Conservation (phyloP, 2,113 vertebrate genomes). For the Setophaga coronata region DNA sequence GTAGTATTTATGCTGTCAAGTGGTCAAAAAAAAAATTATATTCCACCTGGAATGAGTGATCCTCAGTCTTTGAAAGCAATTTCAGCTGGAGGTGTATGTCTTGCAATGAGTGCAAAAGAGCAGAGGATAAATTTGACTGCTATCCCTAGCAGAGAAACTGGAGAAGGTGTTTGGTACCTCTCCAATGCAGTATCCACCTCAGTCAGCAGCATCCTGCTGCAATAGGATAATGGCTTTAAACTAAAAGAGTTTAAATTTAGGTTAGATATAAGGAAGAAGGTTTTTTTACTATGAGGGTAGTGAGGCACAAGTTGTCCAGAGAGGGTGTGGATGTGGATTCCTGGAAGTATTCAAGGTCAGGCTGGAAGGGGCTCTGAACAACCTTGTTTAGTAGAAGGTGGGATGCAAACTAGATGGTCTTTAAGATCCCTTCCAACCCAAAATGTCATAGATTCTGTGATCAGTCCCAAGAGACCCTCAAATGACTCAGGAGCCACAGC, state of each 20-base stretch:
- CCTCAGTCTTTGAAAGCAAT: background rate
- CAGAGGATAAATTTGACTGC: background rate
- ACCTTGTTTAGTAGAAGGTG: background rate
- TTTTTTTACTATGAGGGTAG: background rate
- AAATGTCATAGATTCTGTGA: background rate
- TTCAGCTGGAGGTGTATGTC: background rate
- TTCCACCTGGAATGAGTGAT: background rate
- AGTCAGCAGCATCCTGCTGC: background rate
- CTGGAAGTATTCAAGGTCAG: background rate
- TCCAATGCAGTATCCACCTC: background rate
- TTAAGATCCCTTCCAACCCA: background rate
- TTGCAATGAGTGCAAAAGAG: background rate
- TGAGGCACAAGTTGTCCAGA: background rate
- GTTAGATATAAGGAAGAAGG: background rate
- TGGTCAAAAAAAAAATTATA: background rate
- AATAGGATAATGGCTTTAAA: background rate
- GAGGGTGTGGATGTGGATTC: background rate
- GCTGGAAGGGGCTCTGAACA: background rate
- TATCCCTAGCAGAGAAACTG: background rate
- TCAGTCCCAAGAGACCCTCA: background rate
- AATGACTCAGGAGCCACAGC: background rate
- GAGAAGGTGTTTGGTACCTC: background rate
- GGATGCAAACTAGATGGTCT: too few relatives aligned
- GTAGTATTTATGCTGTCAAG: background rate
- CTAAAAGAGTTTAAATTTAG: background rate